Conservation (phyloP, 2,797 vertebrate species). For the Pelochelys cantorii region DNA sequence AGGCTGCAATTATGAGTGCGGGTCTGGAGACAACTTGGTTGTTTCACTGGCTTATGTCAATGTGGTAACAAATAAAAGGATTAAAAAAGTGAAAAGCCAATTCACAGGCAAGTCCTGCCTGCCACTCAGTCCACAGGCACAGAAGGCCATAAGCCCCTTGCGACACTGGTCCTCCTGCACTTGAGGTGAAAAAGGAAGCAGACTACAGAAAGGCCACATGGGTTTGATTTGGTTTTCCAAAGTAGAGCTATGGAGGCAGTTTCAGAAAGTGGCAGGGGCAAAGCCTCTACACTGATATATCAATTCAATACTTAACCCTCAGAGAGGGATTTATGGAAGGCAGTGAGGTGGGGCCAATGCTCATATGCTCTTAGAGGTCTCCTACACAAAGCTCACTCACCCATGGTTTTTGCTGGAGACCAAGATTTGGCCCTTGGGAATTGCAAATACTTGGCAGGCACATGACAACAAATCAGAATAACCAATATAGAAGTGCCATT, state of each 20-base stretch:
- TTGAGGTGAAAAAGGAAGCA: not conserved
- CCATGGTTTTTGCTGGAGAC: not conserved
- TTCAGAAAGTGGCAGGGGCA: not conserved
- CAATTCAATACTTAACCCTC: not conserved
- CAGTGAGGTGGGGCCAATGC: not conserved
- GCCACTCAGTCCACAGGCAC: not conserved
- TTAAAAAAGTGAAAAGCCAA: constrained; percentile 20
- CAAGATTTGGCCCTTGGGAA: constrained; percentile 24
- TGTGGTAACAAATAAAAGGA: constrained; percentile 39
- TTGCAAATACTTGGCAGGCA: not conserved
- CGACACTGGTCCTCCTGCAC: not conserved
- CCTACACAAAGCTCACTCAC: not conserved
- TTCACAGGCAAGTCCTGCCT: not conserved
- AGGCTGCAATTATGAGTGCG: not conserved
- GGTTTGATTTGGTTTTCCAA: not conserved
- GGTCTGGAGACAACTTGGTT: constrained; percentile 24
- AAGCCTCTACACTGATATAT: not conserved
- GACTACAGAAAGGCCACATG: fast-evolving
- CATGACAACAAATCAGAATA: not conserved
- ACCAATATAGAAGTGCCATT: constrained; percentile 48
- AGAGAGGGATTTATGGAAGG: not conserved
- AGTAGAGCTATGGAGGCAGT: not conserved
- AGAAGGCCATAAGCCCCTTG: not conserved
- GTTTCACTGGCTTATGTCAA: constrained; percentile 54
- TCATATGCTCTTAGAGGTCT: not conserved